These are phyloP conservation scores for Callyntrura guangdongensis DNA, from an alignment of 2,888 invertebrate genomes.

Conservation along the genomic window DNA sequence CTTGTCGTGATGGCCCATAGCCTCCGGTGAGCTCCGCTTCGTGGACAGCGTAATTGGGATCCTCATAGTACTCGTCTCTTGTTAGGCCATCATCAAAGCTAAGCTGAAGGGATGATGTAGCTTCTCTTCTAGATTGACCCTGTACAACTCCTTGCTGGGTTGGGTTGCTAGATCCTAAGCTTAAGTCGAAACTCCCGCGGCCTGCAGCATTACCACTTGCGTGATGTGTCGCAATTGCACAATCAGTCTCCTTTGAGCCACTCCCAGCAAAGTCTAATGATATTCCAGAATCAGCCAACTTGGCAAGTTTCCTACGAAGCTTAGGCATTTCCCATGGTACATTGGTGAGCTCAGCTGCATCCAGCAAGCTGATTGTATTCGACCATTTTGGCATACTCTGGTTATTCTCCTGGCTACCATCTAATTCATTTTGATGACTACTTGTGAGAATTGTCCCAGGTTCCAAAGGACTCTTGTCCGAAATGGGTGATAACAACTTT, in stretches of 20 bases:
- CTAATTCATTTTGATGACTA: slow-evolving; percentile 70
- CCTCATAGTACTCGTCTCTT: slow-evolving; percentile 80
- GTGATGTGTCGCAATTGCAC: slow-evolving; percentile 43
- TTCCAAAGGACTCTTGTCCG: slow-evolving; percentile 84
- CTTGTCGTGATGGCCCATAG: slow-evolving; percentile 56
- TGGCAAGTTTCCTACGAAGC: slow-evolving; percentile 91
- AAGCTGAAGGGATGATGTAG: slow-evolving; percentile 70
- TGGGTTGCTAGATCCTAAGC: slow-evolving; percentile 17
- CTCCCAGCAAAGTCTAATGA: slow-evolving; percentile 83
- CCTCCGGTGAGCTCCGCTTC: slow-evolving; percentile 32
- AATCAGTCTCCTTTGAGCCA: slow-evolving; percentile 75
- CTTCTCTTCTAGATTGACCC: slow-evolving; percentile 55
- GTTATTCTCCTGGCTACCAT: slow-evolving; percentile 53
- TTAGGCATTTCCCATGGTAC: slow-evolving; percentile 97
- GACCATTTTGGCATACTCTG: slow-evolving; percentile 66
- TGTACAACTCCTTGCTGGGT: slow-evolving; percentile 53
- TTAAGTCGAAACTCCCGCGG: slow-evolving; percentile 39
- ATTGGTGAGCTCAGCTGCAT: slow-evolving; percentile 90
- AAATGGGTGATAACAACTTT: slow-evolving; percentile 84
- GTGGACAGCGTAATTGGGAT: slow-evolving; percentile 67
- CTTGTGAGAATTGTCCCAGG: slow-evolving; percentile 64
- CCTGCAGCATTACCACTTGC: slow-evolving; percentile 25
- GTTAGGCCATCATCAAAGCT: slow-evolving; percentile 78
- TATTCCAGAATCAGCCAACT: slow-evolving; percentile 86
- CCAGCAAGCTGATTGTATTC: slow-evolving; percentile 60